phyloP scores from a whole-genome alignment of 2,888 invertebrate genomes.

The Romanomermis culicivorax region DNA sequence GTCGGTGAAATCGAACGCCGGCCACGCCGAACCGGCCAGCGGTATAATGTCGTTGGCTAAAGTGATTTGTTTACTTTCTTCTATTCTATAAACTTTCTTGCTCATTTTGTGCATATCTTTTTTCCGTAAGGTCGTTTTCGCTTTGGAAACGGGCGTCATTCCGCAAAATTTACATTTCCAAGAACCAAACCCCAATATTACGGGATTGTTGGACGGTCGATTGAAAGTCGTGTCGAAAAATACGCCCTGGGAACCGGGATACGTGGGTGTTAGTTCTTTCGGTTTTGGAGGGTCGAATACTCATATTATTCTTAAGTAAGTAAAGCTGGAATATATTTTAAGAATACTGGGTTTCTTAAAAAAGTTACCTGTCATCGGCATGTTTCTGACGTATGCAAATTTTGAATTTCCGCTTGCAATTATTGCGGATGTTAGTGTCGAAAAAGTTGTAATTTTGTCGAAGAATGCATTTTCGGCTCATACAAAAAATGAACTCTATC shows the following conservation, averaged over 20 bases:
- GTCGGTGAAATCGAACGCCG: conserved; percentile 95
- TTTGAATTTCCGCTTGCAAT: too few relatives aligned
- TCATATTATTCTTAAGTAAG: conserved; percentile 25
- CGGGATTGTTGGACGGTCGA: conserved; percentile 66
- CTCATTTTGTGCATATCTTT: not conserved
- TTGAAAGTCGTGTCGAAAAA: conserved; percentile 65
- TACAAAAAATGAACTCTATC: too few relatives aligned
- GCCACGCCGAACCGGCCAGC: conserved; percentile 67
- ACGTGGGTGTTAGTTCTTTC: conserved; percentile 80
- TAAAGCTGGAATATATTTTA: too few relatives aligned
- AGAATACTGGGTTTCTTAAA: too few relatives aligned
- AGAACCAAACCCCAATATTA: conserved; percentile 66
- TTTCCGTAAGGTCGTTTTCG: conserved; percentile 45
- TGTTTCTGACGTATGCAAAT: too few relatives aligned
- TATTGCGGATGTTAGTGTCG: too few relatives aligned
- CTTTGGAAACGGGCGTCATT: conserved; percentile 71
- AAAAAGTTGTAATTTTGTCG: too few relatives aligned
- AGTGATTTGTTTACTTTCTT: not conserved
- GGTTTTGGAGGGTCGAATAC: conserved; percentile 66
- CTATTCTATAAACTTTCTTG: not conserved
- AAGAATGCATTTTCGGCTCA: too few relatives aligned
- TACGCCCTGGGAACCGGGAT: conserved; percentile 67
- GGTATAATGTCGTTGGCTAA: conserved; percentile 29
- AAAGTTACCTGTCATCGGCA: too few relatives aligned
- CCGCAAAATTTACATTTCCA: conserved; percentile 76